Conservation (phyloP, 2,888 invertebrate species). For the Phorcus lineatus region DNA sequence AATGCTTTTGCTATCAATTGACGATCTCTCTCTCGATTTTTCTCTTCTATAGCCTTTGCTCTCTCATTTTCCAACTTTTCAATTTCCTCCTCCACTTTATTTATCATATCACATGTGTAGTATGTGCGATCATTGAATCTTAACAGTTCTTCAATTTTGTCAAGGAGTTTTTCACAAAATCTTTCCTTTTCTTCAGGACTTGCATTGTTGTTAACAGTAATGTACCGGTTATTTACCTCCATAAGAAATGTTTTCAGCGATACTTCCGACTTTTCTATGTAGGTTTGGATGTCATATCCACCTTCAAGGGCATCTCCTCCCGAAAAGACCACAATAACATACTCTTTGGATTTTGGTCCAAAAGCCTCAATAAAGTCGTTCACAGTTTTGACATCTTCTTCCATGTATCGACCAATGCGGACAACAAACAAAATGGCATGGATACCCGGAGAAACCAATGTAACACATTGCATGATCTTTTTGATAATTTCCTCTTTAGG, state of each 20-base stretch:
- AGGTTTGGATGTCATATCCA: not conserved
- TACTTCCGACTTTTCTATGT: not conserved
- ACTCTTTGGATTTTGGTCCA: not conserved
- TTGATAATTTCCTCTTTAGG: too few species aligned
- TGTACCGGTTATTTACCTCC: not conserved
- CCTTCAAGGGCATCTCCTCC: not conserved
- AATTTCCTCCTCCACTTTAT: not conserved
- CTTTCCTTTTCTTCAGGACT: not conserved
- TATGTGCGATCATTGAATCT: not conserved
- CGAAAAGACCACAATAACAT: not conserved
- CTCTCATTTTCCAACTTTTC: not conserved
- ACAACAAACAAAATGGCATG: not conserved
- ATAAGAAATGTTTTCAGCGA: not conserved
- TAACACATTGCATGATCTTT: not conserved
- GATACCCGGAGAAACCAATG: not conserved
- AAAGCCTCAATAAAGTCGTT: not conserved
- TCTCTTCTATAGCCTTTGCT: too few species aligned
- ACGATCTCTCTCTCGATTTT: too few species aligned
- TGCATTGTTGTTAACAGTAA: not conserved
- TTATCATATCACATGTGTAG: not conserved
- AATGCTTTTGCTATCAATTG: too few species aligned
- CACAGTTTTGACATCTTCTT: not conserved
- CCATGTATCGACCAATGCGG: not conserved
- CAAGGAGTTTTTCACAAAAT: not conserved
- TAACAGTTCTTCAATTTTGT: not conserved